These are phyloP conservation scores for Julus scanicus DNA, from an alignment of 2,888 invertebrate species.

Conservation along the genomic window DNA sequence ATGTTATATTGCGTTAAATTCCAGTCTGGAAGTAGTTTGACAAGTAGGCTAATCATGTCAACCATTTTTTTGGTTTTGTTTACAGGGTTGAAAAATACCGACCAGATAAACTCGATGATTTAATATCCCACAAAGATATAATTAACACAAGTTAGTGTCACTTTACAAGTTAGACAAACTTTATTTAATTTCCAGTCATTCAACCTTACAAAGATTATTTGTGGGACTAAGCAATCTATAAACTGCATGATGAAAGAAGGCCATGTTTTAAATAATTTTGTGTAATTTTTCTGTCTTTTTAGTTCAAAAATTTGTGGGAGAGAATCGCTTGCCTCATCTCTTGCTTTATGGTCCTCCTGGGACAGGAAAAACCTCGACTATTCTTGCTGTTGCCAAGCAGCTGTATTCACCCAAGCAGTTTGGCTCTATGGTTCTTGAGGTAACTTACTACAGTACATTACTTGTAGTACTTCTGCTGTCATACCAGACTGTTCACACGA, in stretches of 20 bases:
- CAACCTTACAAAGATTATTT: no score
- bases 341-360: constrained; percentile 98
- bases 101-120: constrained; percentile 87
- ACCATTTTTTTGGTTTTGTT: background rate
- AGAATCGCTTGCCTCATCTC: constrained; percentile 93
- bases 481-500: background rate
- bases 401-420: constrained; percentile 90
- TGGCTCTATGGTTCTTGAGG: constrained; percentile 86
- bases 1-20: no score
- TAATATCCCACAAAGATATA: constrained; percentile 97
- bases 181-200: background rate
- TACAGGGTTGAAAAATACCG: constrained; percentile 97
- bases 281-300: background rate
- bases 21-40: no score
- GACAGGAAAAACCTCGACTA: constrained; percentile 98
- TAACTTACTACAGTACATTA: constrained; percentile 59
- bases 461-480: background rate
- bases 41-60: no score
- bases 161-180: no score
- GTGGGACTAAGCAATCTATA: no score
- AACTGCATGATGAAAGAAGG: no score
- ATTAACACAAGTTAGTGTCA: constrained; percentile 89
- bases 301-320: constrained; percentile 88
- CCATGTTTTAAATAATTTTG: constrained; percentile 63
- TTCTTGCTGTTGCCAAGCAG: constrained; percentile 92